A percentile compares a stretch with the other conserved stretches of the same genome.
These are phyloP conservation scores for Hormaphis cornu DNA, from an alignment of 1,140 invertebrate species.

Conservation along the genomic window DNA sequence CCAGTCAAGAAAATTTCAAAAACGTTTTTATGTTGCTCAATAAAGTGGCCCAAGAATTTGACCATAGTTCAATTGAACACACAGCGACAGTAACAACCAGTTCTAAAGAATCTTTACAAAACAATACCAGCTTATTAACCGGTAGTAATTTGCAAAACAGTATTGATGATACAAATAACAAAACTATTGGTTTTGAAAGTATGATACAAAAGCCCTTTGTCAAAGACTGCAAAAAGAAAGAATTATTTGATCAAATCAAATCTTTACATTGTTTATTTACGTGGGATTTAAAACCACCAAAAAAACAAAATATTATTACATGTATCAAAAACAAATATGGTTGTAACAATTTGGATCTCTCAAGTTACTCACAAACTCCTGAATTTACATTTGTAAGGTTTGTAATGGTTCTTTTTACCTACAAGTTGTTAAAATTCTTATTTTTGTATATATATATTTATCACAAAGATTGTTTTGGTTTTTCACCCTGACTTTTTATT, in stretches of 20 bases:
- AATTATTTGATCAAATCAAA: not conserved
- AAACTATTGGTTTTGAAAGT: not conserved
- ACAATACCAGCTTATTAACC: too few species aligned
- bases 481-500: too few species aligned
- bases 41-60: not conserved
- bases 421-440: not conserved
- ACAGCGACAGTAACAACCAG: not conserved
- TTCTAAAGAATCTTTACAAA: too few species aligned
- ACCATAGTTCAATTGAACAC: not conserved
- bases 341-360: not conserved
- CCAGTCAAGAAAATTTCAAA: not conserved
- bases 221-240: not conserved
- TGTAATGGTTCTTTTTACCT: not conserved
- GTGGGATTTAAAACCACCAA: not conserved
- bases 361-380: too few species aligned
- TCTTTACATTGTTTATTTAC: slow-evolving; percentile 15
- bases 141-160: not conserved
- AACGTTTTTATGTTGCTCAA: not conserved
- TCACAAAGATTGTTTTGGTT: too few species aligned
- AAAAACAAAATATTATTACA: not conserved
- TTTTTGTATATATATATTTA: not conserved
- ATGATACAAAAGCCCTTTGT: not conserved
- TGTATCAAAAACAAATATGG: slow-evolving; percentile 19
- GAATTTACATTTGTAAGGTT: slow-evolving; percentile 28
- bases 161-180: not conserved